Evolutionary conservation across 2,113 vertebrate species (phyloP), one percentile per base, ranked within the genome.

Genomic region (Sebastes schlegelii): DNA sequence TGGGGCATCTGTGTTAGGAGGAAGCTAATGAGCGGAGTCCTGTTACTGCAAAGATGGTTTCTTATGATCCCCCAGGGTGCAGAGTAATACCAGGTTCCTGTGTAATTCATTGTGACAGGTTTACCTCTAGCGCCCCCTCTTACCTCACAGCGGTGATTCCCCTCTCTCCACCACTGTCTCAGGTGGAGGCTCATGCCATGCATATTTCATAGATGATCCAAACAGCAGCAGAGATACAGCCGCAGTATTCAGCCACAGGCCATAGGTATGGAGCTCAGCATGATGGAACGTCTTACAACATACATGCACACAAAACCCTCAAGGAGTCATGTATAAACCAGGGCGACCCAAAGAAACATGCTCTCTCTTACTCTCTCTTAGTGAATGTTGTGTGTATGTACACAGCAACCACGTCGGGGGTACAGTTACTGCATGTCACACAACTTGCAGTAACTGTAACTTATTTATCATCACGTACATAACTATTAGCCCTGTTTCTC

Each of bases 141-240:
- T 86, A 89, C 86, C 88, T 88, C 52, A 43, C 52, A 60, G 51
- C 23, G 63, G 34, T 61, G 17, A 57, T 79, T 4, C 43, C 21
- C 51, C 13, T 43, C 19, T 19, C 67, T 26, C 21, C 51, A 17
- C 17, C 12, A 4, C 68, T 68, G 42, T 86, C 73, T 83, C 80
- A 80, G 78, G 82, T 90, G 74, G 68, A 68, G 54, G 58, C 74
- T 91, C 89, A 88, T 89, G 78, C 84, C 85, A 85, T 91, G 90
- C 92, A 93, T 94, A 90, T 93, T 93, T 93, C 64, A 93, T 92
- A 74, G 70, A 58, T 65, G 69, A 92, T 87, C 84, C 74, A 84
- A 70, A 75, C 74, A 73, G 54, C 54, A 77, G 75, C 57, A 64
- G 68, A 80, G 79, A 75, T 77, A 69, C 79, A 83, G 72, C 40